Evolutionary conservation across 2,888 invertebrate species (phyloP).

Genomic region (Polydrusus pterygomalis): DNA sequence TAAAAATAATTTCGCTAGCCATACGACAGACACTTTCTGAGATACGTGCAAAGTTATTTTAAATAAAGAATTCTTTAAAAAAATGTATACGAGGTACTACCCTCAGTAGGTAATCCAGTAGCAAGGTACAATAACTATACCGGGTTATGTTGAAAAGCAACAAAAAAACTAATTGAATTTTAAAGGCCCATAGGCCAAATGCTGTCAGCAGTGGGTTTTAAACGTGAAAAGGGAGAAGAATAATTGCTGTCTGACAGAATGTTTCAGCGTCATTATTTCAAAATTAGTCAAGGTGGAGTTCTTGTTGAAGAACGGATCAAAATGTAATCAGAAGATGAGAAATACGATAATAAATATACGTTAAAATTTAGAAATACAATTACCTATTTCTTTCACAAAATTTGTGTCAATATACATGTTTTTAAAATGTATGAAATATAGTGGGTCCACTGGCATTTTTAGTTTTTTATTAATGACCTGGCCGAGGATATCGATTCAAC

Average conservation of each 20-base stretch:
- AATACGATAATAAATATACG: no score
- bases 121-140: neutral
- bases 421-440: no score
- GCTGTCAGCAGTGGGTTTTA: neutral
- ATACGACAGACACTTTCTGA: no score
- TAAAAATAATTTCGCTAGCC: no score
- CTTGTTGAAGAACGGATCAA: neutral
- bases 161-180: constrained; percentile 1
- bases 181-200: neutral
- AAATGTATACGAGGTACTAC: neutral
- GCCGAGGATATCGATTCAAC: no score
- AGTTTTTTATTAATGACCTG: no score
- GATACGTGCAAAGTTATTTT: no score
- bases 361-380: neutral
- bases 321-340: neutral
- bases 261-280: constrained; percentile 3
- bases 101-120: neutral
- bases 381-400: neutral
- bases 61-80: no score
- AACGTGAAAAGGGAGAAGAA: neutral
- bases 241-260: neutral
- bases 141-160: neutral
- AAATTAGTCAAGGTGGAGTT: constrained; percentile 8
- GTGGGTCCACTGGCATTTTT: no score
- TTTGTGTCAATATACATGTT: no score